A percentile compares a stretch with the other conserved stretches of the same genome.
Conservation (phyloP, 2,888 invertebrate species). For the Lasioglossum lativentre region DNA sequence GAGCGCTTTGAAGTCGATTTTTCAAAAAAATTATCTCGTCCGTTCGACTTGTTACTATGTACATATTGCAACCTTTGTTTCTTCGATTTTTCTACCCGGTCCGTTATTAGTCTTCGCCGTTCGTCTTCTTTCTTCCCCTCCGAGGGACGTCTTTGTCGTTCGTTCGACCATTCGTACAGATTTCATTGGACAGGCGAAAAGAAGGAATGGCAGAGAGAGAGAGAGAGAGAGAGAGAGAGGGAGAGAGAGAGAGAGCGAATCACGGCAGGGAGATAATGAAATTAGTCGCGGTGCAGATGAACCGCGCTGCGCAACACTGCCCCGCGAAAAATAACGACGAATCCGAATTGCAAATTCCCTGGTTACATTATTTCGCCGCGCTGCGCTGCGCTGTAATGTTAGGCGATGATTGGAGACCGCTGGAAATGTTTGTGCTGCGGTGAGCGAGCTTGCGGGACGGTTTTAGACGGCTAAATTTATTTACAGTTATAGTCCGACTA, state of each 20-base stretch:
- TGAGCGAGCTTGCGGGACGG: neutral
- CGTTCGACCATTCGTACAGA: constrained; percentile 30
- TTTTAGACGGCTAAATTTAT: neutral
- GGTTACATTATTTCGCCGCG: constrained; percentile 24
- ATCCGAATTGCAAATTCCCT: constrained; percentile 58
- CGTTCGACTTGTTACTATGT: constrained; percentile 37
- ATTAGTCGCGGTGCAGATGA: constrained; percentile 41
- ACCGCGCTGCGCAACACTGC: constrained; percentile 44
- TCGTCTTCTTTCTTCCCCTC: neutral
- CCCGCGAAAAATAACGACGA: constrained; percentile 53
- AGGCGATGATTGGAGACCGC: constrained; percentile 2
- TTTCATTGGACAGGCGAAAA: constrained; percentile 8
- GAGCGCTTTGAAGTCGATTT: constrained; percentile 47
- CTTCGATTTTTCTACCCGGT: neutral
- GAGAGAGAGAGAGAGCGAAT: neutral
- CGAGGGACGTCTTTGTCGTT: constrained; percentile 1
- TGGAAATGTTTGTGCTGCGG: neutral
- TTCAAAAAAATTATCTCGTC: constrained; percentile 43
- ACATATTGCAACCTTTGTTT: constrained; percentile 12
- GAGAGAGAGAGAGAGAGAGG: no score
- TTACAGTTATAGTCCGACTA: neutral
- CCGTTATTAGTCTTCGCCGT: neutral
- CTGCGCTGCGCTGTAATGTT: neutral
- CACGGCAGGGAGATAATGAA: constrained; percentile 33
- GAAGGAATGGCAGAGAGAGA: neutral